Conservation (phyloP, 2,888 invertebrate genomes). For the Rhamnusium bicolor region DNA sequence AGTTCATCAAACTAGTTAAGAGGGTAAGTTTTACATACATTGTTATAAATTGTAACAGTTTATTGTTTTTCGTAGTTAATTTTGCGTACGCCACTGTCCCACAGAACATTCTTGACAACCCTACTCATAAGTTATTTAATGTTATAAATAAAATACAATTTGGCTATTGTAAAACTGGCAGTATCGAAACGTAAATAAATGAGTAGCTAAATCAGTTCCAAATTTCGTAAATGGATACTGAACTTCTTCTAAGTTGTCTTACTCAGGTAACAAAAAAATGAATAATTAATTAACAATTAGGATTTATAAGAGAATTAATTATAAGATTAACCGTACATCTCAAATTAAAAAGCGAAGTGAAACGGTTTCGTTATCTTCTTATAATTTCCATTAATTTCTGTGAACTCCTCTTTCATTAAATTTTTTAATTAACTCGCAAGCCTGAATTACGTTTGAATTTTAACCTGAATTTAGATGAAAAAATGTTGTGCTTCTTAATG, state of each 20-base stretch:
- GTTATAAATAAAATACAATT: no score
- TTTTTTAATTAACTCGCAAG: slow-evolving; percentile 22
- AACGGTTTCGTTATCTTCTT: slow-evolving; percentile 18
- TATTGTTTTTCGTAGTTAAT: no score
- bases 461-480: slow-evolving; percentile 5
- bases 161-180: no score
- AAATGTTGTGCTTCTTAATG: slow-evolving; percentile 16
- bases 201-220: no score
- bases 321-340: not conserved
- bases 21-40: no score
- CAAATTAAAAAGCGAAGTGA: slow-evolving; percentile 21
- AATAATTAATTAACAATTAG: not conserved
- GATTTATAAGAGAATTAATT: slow-evolving; percentile 4
- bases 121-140: no score
- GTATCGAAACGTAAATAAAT: no score
- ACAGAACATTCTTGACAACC: no score
- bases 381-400: slow-evolving; percentile 19
- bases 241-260: not conserved
- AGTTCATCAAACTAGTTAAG: no score
- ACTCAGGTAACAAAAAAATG: not conserved
- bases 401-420: slow-evolving; percentile 12
- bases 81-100: no score
- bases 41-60: no score
- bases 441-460: not conserved
- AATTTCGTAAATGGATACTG: not conserved